These are phyloP conservation scores for Pangasianodon hypophthalmus DNA, from an alignment of 2,113 vertebrate genomes.

Conservation along the genomic window DNA sequence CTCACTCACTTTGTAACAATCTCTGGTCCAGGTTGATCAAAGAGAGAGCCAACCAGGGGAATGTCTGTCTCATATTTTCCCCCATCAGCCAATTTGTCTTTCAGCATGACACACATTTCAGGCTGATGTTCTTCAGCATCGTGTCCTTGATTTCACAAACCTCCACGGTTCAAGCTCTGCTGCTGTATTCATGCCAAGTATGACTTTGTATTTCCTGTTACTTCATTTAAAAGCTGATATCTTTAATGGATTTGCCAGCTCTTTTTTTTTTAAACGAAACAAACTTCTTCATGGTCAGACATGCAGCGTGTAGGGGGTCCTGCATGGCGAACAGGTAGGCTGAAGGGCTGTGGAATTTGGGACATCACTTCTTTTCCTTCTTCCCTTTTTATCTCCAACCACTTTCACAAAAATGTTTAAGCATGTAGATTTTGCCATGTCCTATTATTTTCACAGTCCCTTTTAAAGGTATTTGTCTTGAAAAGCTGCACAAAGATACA, in stretches of 20 bases:
- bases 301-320: slow-evolving; percentile 51
- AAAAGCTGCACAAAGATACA: background rate
- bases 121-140: background rate
- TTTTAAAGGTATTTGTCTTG: background rate
- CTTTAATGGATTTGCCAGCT: background rate
- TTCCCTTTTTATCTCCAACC: background rate
- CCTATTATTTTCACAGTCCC: background rate
- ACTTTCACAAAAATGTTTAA: background rate
- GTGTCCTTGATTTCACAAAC: background rate
- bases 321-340: slow-evolving; percentile 43
- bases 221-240: background rate
- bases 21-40: background rate
- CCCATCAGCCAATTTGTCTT: slow-evolving; percentile 1
- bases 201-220: background rate
- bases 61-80: background rate
- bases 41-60: background rate
- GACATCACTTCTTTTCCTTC: background rate
- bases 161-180: background rate
- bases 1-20: background rate
- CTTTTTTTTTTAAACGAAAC: slow-evolving; percentile 46
- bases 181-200: background rate
- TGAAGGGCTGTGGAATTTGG: slow-evolving; percentile 11
- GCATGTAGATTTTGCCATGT: background rate
- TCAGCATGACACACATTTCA: background rate
- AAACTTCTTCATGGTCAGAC: slow-evolving; percentile 46